phyloP scores from a whole-genome alignment of 2,113 vertebrate genomes.

The Pangasianodon hypophthalmus region DNA sequence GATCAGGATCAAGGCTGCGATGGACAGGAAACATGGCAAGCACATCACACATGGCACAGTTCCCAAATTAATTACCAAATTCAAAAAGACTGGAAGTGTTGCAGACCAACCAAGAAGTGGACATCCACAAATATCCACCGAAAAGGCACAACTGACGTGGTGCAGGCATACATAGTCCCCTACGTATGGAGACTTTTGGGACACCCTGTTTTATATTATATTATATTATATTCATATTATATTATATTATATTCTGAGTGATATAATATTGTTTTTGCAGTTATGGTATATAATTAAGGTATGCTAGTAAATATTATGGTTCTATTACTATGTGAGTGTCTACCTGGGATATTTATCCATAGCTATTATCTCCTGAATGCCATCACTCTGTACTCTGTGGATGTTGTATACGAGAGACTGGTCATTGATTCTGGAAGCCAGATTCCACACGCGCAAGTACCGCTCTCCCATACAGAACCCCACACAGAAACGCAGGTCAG shows the following conservation, averaged over 20 bases:
- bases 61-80: no score
- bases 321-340: neutral
- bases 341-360: constrained; percentile 61
- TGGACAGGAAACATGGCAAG: no score
- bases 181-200: no score
- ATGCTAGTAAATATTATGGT: neutral
- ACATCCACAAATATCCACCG: no score
- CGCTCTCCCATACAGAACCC: constrained; percentile 65
- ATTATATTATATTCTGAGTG: neutral
- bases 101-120: no score
- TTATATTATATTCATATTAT: neutral
- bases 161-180: no score
- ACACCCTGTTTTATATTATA: neutral
- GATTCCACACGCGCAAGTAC: constrained; percentile 65
- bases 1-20: no score
- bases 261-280: neutral
- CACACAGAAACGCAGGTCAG: constrained; percentile 64
- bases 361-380: constrained; percentile 63
- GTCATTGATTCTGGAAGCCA: constrained; percentile 66
- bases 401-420: constrained; percentile 66
- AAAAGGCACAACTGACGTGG: no score
- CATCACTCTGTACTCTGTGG: constrained; percentile 62
- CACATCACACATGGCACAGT: no score
- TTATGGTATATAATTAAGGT: neutral
- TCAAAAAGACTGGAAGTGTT: no score